phyloP scores from a whole-genome alignment of 2,888 invertebrate genomes.

The Chymomyza procnemis region DNA sequence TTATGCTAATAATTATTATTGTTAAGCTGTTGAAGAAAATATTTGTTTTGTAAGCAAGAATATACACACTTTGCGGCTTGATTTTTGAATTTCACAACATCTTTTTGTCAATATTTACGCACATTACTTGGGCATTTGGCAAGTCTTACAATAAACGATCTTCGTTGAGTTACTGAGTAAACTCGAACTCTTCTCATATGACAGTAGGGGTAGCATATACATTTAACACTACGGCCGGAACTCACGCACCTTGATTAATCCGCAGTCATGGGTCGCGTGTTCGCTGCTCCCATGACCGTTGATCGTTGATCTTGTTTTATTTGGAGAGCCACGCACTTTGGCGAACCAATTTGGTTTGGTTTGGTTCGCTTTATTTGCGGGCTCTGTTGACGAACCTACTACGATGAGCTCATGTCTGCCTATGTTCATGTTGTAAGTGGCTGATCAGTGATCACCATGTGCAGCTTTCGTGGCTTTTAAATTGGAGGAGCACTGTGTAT shows the following conservation, averaged over 20 bases:
- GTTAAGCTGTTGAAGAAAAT: too few relatives aligned
- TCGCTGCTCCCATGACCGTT: slow-evolving; percentile 34
- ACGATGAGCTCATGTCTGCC: slow-evolving; percentile 51
- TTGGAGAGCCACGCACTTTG: not conserved
- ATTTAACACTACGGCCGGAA: not conserved
- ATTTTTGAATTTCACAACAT: not conserved
- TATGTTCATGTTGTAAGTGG: slow-evolving; percentile 43
- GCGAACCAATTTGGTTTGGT: not conserved
- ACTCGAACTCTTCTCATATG: not conserved
- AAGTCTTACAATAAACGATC: not conserved
- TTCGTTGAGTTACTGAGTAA: not conserved
- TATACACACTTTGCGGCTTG: not conserved
- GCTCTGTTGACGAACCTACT: slow-evolving; percentile 8
- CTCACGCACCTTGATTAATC: not conserved
- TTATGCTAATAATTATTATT: too few relatives aligned
- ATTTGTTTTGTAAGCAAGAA: not conserved
- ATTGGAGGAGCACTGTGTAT: too few relatives aligned
- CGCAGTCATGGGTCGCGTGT: slow-evolving; percentile 49
- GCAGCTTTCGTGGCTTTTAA: not conserved
- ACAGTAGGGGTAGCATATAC: too few relatives aligned
- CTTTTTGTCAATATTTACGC: not conserved
- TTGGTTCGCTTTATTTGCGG: not conserved
- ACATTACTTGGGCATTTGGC: not conserved
- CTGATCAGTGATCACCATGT: slow-evolving; percentile 34
- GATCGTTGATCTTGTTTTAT: slow-evolving; percentile 13